Conservation (phyloP, 2,797 vertebrate species). For the Hephaestus fuliginosus region DNA sequence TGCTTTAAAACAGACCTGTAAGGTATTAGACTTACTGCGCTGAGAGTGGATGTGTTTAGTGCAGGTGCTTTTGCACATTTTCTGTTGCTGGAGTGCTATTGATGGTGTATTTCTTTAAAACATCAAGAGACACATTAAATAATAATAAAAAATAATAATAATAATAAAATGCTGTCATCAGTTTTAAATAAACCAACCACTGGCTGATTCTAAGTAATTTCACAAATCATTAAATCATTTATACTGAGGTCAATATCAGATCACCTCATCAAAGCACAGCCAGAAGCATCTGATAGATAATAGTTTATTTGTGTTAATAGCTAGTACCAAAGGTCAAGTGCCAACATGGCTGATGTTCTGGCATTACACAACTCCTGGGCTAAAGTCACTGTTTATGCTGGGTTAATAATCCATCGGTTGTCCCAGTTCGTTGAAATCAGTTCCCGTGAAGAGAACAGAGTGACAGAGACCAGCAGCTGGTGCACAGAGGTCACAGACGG, state of each 20-base stretch:
- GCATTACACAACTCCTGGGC: constrained; percentile 74
- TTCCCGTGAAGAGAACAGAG: constrained; percentile 53
- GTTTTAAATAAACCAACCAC: neutral
- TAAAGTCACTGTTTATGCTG: constrained; percentile 85
- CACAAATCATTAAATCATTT: neutral
- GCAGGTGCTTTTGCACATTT: neutral
- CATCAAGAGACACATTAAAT: neutral
- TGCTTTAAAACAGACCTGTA: neutral
- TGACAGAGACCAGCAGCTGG: constrained; percentile 46
- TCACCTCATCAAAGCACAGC: constrained; percentile 9
- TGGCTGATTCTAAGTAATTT: constrained; percentile 10
- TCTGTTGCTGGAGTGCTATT: neutral
- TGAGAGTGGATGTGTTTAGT: neutral
- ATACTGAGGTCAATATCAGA: neutral
- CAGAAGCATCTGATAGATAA: constrained; percentile 7
- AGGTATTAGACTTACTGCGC: neutral
- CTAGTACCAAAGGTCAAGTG: constrained; percentile 73
- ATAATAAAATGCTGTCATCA: neutral
- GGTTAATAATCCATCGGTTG: constrained; percentile 82
- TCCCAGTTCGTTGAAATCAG: constrained; percentile 62
- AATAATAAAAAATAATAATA: neutral
- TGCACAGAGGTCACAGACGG: constrained; percentile 24
- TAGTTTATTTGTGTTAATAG: constrained; percentile 57
- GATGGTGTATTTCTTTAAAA: neutral
- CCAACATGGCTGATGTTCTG: constrained; percentile 65